Evolutionary conservation across 2,888 invertebrate genomes (phyloP).

Genomic region (Anorthoa munda): DNA sequence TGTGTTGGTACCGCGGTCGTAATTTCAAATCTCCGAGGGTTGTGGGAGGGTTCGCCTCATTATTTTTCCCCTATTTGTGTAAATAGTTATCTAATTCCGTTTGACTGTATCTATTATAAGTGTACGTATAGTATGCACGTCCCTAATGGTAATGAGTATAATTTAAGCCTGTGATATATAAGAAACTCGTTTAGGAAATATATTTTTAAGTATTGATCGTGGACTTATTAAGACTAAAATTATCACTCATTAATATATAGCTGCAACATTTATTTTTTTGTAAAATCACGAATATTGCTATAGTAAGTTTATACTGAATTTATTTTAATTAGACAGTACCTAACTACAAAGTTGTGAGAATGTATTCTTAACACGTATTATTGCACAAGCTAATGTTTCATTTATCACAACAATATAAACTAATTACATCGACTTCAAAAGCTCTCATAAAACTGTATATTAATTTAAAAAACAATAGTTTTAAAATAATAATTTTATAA

Average conservation of each 20-base stretch:
- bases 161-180: slow-evolving; percentile 91
- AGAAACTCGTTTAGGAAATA: slow-evolving; percentile 86
- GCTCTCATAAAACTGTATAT: slow-evolving; percentile 51
- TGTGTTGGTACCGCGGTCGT: slow-evolving; percentile 79
- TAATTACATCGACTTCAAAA: slow-evolving; percentile 33
- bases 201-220: slow-evolving; percentile 82
- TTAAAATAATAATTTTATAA: not conserved
- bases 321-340: slow-evolving; percentile 37
- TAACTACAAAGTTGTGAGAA: slow-evolving; percentile 34
- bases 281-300: slow-evolving; percentile 45
- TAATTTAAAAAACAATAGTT: not conserved
- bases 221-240: slow-evolving; percentile 76
- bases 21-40: slow-evolving; percentile 90
- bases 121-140: slow-evolving; percentile 90
- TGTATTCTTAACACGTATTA: slow-evolving; percentile 43
- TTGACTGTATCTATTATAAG: slow-evolving; percentile 86
- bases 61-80: slow-evolving; percentile 91
- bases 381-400: slow-evolving; percentile 58
- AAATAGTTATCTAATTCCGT: slow-evolving; percentile 90
- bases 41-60: slow-evolving; percentile 90
- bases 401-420: slow-evolving; percentile 59
- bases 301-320: slow-evolving; percentile 35
- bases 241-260: slow-evolving; percentile 61
- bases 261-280: slow-evolving; percentile 57
- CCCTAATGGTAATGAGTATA: slow-evolving; percentile 88